A percentile compares a stretch with the other conserved stretches of the same genome.
phyloP scores from a whole-genome alignment of 2,797 vertebrate genomes.

The Eulemur mongoz region DNA sequence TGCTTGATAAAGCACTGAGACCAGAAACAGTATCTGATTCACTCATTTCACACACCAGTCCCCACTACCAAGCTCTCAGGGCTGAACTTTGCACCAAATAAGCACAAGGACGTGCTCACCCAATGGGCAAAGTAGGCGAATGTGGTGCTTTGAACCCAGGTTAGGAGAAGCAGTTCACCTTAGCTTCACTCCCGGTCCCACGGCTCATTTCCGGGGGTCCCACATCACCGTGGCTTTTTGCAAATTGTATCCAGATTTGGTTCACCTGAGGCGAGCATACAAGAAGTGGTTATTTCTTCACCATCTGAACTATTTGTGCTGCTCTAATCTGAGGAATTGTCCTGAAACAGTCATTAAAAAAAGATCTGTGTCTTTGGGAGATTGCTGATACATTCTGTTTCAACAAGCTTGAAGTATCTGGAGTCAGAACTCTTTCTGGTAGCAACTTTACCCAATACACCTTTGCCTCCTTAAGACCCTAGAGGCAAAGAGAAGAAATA shows the following conservation, averaged over 20 bases:
- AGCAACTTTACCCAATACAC: background rate
- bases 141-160: background rate
- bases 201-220: background rate
- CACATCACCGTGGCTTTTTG: background rate
- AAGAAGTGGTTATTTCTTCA: background rate
- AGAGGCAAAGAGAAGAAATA: slow-evolving; percentile 2
- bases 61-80: background rate
- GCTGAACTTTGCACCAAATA: background rate
- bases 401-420: background rate
- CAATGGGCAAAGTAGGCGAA: background rate
- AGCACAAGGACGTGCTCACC: background rate
- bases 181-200: background rate
- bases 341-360: background rate
- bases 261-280: background rate
- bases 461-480: background rate
- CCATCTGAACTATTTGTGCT: background rate
- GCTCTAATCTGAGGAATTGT: background rate
- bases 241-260: background rate
- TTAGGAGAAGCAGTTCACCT: background rate
- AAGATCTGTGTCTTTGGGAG: background rate
- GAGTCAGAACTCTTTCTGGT: background rate
- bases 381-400: background rate
- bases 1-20: background rate
- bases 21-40: background rate
- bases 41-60: background rate